These are phyloP conservation scores for Athalia circularis DNA, from an alignment of 2,888 invertebrate species.

Conservation along the genomic window DNA sequence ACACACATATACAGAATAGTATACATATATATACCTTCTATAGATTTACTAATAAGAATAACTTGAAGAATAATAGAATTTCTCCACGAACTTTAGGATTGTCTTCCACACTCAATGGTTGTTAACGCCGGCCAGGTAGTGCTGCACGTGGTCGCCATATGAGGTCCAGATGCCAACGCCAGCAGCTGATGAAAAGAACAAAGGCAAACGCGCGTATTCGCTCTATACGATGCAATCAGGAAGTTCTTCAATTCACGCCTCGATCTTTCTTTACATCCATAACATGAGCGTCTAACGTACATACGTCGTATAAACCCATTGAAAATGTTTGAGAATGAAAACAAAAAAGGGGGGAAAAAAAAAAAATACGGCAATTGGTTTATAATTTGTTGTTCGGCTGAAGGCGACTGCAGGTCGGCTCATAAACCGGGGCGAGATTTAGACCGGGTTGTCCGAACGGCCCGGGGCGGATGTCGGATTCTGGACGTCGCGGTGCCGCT, in stretches of 20 bases:
- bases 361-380: slow-evolving; percentile 4
- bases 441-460: slow-evolving; percentile 8
- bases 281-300: too few species aligned
- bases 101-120: slow-evolving; percentile 18
- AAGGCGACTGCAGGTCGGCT: neutral
- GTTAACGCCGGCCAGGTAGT: neutral
- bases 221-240: too few species aligned
- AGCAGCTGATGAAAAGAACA: too few species aligned
- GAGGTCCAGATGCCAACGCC: neutral
- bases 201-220: too few species aligned
- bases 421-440: neutral
- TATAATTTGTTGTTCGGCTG: neutral
- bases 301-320: too few species aligned
- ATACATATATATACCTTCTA: neutral
- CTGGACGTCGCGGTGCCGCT: slow-evolving; percentile 4
- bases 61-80: slow-evolving; percentile 14
- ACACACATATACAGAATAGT: too few species aligned
- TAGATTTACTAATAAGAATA: neutral
- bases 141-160: neutral
- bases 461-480: slow-evolving; percentile 1
- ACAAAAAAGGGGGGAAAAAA: too few species aligned
- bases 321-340: too few species aligned
- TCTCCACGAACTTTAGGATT: slow-evolving; percentile 18
- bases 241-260: too few species aligned
- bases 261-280: too few species aligned